phyloP scores from a whole-genome alignment of 64 coral and sea anemone species.

The Dendrophyllia cribrosa region DNA sequence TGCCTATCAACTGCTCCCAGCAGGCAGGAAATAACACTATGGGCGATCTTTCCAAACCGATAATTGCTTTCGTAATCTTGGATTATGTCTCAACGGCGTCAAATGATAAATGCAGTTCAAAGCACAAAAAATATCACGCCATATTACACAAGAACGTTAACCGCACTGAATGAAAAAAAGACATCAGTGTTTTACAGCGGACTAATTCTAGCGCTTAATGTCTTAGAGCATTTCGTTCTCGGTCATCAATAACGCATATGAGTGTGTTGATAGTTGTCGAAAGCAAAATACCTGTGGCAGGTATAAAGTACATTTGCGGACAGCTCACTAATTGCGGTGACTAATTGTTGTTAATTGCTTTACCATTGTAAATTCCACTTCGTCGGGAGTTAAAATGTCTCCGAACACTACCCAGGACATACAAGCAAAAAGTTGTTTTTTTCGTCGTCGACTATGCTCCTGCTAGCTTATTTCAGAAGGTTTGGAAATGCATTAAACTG shows the following conservation, averaged over 20 bases:
- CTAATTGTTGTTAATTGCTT: conserved; percentile 47
- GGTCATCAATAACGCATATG: conserved; percentile 28
- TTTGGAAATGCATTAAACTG: background rate
- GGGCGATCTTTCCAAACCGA: conserved; percentile 3
- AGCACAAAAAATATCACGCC: background rate
- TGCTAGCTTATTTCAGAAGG: background rate
- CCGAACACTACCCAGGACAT: background rate
- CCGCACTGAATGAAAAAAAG: background rate
- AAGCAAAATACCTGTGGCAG: conserved; percentile 28
- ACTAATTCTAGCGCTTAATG: background rate
- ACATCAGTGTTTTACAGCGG: background rate
- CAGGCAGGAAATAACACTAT: conserved; percentile 36
- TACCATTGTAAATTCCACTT: background rate
- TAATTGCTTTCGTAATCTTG: conserved; percentile 45
- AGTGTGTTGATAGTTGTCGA: conserved; percentile 39
- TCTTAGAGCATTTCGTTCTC: background rate
- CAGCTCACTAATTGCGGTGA: conserved; percentile 51
- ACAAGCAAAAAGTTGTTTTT: background rate
- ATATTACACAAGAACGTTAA: background rate
- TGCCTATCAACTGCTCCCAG: conserved; percentile 20
- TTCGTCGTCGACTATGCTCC: no score
- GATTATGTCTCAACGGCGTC: conserved; percentile 26
- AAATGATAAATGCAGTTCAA: background rate
- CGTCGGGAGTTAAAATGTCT: background rate
- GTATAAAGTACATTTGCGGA: conserved; percentile 42